These are phyloP conservation scores for Hephaestus fuliginosus DNA, from an alignment of 2,797 vertebrate species.

Conservation along the genomic window DNA sequence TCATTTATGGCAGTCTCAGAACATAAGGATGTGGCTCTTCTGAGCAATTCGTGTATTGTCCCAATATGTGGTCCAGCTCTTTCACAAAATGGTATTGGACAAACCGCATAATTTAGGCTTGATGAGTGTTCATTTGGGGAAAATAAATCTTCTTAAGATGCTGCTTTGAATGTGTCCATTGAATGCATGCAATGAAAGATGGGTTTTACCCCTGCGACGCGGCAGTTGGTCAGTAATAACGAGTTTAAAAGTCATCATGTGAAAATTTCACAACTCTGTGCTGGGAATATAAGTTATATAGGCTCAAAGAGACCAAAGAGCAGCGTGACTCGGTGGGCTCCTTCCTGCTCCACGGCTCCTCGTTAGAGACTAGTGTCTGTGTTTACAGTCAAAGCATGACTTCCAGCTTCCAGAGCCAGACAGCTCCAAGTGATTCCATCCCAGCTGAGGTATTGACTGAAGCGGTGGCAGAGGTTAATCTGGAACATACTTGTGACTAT, in stretches of 20 bases:
- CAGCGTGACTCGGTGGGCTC: constrained; percentile 14
- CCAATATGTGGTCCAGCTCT: constrained; percentile 58
- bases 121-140: constrained; percentile 64
- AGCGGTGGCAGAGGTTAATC: constrained; percentile 80
- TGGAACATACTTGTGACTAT: constrained; percentile 76
- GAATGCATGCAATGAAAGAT: constrained; percentile 41
- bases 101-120: constrained; percentile 67
- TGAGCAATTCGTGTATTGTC: constrained; percentile 54
- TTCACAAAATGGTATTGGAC: constrained; percentile 56
- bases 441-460: constrained; percentile 69
- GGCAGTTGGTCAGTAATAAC: constrained; percentile 32
- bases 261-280: constrained; percentile 53
- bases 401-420: constrained; percentile 64
- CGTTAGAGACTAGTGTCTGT: constrained; percentile 51
- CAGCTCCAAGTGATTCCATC: constrained; percentile 68
- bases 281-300: constrained; percentile 2
- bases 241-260: constrained; percentile 44
- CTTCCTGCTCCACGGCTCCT: constrained; percentile 30
- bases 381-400: constrained; percentile 66
- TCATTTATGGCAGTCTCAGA: constrained; percentile 67
- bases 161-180: constrained; percentile 56
- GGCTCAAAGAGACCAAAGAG: constrained; percentile 20
- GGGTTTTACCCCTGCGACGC: constrained; percentile 21
- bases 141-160: constrained; percentile 69
- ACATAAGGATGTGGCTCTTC: constrained; percentile 70